Conservation (phyloP, 2,888 invertebrate genomes). For the Adineta ricciae region DNA sequence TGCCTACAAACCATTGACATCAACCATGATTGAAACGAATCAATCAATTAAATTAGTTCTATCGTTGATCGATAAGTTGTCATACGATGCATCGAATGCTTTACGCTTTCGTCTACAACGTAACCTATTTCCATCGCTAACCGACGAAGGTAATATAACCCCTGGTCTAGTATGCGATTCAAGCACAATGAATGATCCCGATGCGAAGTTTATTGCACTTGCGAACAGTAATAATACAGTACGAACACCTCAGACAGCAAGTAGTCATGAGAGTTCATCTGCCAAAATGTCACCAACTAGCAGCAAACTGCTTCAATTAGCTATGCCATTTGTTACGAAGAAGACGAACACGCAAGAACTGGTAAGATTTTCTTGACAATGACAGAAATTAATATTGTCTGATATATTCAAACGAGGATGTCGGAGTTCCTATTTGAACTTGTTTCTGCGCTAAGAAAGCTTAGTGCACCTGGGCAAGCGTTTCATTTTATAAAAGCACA, state of each 20-base stretch:
- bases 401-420: too few species aligned
- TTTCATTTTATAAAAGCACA: too few species aligned
- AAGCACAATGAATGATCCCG: neutral
- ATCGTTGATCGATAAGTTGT: neutral
- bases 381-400: too few species aligned
- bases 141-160: constrained; percentile 11
- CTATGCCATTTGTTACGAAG: neutral
- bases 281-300: neutral
- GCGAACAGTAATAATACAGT: neutral
- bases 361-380: neutral
- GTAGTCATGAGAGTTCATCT: neutral
- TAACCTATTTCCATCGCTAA: neutral
- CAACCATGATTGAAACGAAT: neutral
- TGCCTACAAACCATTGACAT: neutral
- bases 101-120: neutral
- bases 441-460: too few species aligned
- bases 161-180: neutral
- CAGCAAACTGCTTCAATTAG: neutral
- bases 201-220: neutral
- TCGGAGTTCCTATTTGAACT: too few species aligned
- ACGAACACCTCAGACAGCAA: neutral
- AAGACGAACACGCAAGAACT: neutral
- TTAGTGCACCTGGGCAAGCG: too few species aligned
- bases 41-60: constrained; percentile 2
- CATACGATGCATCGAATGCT: neutral